phyloP scores from a whole-genome alignment of 2,113 vertebrate genomes.

The Phalacrocorax brasilianus region DNA sequence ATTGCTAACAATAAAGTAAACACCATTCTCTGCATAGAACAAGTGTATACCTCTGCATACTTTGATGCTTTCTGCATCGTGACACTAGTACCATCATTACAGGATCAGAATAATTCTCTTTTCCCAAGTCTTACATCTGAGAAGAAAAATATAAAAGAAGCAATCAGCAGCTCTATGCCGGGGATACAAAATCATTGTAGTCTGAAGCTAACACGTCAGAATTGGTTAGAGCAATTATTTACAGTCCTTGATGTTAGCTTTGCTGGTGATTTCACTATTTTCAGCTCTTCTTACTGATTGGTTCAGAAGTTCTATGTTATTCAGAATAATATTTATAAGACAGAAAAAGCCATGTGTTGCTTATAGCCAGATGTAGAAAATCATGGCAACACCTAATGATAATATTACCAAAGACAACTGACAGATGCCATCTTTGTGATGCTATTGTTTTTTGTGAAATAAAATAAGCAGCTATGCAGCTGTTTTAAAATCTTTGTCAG shows the following conservation, averaged over 20 bases:
- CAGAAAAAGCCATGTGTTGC: neutral
- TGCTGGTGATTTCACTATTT: neutral
- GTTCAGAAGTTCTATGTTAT: neutral
- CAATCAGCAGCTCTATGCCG: neutral
- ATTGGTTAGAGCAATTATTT: neutral
- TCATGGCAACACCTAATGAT: slow-evolving; percentile 1
- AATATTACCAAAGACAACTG: slow-evolving; percentile 43
- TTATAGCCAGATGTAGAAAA: slow-evolving; percentile 13
- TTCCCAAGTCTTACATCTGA: neutral
- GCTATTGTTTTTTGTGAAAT: neutral
- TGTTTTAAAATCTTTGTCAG: slow-evolving; percentile 63
- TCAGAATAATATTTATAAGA: neutral
- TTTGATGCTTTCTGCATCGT: neutral
- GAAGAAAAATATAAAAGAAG: neutral
- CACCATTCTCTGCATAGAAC: neutral
- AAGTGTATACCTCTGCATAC: neutral
- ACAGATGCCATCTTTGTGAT: slow-evolving; percentile 45
- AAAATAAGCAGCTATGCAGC: slow-evolving; percentile 35
- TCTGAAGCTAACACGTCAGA: neutral
- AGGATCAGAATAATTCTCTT: neutral
- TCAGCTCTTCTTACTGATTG: neutral
- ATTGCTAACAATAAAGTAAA: neutral
- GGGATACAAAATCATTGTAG: neutral
- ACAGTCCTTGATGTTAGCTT: neutral
- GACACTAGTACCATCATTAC: neutral